phyloP scores from a whole-genome alignment of 2,888 invertebrate species.

The Ectemnius continuus region DNA sequence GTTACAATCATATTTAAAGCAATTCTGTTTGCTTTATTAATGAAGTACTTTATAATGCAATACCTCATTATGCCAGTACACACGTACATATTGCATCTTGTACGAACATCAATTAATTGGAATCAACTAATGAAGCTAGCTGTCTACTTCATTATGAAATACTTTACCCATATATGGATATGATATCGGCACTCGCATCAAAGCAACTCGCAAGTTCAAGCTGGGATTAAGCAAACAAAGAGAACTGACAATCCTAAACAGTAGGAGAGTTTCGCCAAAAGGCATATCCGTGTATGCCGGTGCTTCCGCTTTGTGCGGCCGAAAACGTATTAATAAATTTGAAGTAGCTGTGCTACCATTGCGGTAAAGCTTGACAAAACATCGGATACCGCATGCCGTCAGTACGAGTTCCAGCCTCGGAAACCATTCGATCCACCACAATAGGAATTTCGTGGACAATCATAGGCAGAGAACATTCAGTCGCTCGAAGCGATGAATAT shows the following conservation, averaged over 20 bases:
- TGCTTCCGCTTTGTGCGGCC: slow-evolving; percentile 21
- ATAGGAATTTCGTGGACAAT: slow-evolving; percentile 56
- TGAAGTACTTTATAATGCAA: too few species aligned
- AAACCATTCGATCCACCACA: slow-evolving; percentile 45
- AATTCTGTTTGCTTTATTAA: too few species aligned
- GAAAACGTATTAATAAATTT: slow-evolving; percentile 33
- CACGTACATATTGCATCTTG: too few species aligned
- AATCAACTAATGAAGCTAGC: too few species aligned
- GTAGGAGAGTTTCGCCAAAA: not conserved
- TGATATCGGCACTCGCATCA: too few species aligned
- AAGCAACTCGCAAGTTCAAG: too few species aligned
- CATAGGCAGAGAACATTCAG: slow-evolving; percentile 51
- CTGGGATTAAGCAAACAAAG: too few species aligned
- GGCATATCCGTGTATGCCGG: not conserved
- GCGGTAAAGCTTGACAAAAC: slow-evolving; percentile 47
- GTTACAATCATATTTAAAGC: too few species aligned
- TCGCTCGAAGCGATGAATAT: slow-evolving; percentile 18
- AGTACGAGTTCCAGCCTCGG: slow-evolving; percentile 25
- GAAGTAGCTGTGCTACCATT: not conserved
- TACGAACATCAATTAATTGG: too few species aligned
- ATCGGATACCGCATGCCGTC: slow-evolving; percentile 13
- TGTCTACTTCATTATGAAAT: too few species aligned
- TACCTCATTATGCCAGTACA: too few species aligned
- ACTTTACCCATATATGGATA: too few species aligned
- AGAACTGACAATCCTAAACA: not conserved